Evolutionary conservation across 2,113 vertebrate species (phyloP).

Genomic region (Dromaius novaehollandiae): DNA sequence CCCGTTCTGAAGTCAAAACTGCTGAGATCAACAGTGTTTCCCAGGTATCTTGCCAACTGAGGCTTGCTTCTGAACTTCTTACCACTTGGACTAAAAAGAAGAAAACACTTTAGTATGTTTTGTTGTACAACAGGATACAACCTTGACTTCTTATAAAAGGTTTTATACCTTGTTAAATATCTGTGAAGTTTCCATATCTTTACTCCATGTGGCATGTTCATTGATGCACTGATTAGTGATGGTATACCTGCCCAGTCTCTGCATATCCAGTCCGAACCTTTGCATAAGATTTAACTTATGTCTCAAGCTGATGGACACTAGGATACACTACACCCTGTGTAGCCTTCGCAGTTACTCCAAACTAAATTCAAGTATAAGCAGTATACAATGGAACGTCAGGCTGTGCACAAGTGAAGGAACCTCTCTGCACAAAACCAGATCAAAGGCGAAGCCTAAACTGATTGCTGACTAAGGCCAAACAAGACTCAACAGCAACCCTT

Average conservation of each 20-base stretch:
- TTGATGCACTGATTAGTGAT: background rate
- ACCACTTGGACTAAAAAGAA: constrained; percentile 84
- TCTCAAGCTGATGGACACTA: background rate
- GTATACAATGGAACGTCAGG: background rate
- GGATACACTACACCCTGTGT: background rate
- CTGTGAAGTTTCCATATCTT: background rate
- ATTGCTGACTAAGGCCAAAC: background rate
- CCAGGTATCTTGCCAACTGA: constrained; percentile 88
- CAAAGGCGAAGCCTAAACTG: background rate
- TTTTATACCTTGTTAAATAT: background rate
- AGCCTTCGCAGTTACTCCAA: background rate
- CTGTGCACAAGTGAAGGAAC: background rate
- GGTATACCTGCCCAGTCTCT: background rate
- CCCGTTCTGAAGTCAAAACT: constrained; percentile 87
- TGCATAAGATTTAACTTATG: background rate
- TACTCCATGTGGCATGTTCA: background rate
- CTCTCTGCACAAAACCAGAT: background rate
- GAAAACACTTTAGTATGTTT: constrained; percentile 54
- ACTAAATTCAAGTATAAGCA: background rate
- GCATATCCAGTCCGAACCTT: background rate
- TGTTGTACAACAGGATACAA: constrained; percentile 34
- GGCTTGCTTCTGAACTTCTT: constrained; percentile 94
- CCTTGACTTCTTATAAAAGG: background rate
- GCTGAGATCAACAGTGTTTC: constrained; percentile 86
- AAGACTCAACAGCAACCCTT: background rate